These are phyloP conservation scores for Bergia puertoricense DNA, from an alignment of 92 coral and sea anemone genomes.

Conservation along the genomic window DNA sequence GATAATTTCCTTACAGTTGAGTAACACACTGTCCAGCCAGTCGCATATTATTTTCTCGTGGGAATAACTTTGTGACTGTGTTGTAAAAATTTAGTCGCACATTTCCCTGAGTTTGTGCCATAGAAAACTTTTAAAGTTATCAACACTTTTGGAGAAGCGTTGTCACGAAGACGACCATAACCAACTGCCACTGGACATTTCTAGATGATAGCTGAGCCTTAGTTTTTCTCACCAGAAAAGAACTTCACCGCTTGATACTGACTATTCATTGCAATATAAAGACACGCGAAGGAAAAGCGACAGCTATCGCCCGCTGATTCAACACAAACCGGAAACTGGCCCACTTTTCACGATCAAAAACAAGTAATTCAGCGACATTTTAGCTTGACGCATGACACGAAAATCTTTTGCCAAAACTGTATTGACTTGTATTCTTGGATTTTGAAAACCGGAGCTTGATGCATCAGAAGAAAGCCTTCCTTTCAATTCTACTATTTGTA, in stretches of 20 bases:
- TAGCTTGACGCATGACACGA: neutral
- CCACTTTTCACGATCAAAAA: neutral
- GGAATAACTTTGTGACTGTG: neutral
- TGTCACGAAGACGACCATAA: neutral
- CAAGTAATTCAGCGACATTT: neutral
- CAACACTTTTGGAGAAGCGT: neutral
- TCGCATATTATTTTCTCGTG: neutral
- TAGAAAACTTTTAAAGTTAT: neutral
- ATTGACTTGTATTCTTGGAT: neutral
- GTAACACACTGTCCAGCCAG: neutral
- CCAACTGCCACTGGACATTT: neutral
- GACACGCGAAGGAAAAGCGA: conserved; percentile 8
- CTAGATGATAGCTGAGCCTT: neutral
- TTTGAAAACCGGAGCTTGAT: neutral
- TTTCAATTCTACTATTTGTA: neutral
- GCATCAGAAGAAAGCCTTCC: no score
- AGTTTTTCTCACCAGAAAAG: neutral
- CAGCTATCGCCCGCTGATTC: conserved; percentile 35
- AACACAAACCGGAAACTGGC: conserved; percentile 28
- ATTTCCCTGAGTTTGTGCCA: neutral
- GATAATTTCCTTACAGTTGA: neutral
- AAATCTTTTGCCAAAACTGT: neutral
- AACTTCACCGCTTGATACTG: neutral
- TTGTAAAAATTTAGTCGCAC: neutral
- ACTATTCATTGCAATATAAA: conserved; percentile 22